Percentiles rank a stretch among this genome's conserved stretches.
These are phyloP conservation scores for Pipra filicauda DNA, from an alignment of 2,113 vertebrate species.

Conservation along the genomic window DNA sequence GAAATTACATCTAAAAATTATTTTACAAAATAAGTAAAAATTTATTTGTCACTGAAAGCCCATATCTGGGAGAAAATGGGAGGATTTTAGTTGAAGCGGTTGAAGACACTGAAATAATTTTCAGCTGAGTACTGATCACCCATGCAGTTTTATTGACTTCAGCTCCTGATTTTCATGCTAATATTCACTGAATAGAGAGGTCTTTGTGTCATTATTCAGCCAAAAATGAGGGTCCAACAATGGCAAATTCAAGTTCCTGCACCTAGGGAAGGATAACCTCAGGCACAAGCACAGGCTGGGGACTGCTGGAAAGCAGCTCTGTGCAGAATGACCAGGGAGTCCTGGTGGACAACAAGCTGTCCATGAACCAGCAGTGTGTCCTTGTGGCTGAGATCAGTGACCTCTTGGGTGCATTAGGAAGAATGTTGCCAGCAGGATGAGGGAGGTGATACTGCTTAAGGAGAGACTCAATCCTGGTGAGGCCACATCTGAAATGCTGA, in stretches of 20 bases:
- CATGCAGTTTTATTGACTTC: neutral
- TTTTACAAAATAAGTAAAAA: neutral
- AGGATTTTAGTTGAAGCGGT: neutral
- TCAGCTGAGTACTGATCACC: neutral
- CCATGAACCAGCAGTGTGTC: neutral
- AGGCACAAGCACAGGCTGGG: no score
- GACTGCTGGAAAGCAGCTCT: neutral
- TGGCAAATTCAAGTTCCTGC: neutral
- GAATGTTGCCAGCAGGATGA: neutral
- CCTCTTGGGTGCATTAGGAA: neutral
- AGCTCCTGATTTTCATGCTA: neutral
- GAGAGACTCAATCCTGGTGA: neutral
- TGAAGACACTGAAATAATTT: neutral
- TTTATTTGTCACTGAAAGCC: neutral
- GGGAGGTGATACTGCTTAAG: neutral
- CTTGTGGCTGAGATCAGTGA: neutral
- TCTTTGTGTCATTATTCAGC: neutral
- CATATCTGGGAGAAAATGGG: neutral
- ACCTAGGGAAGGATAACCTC: neutral
- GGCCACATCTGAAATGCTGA: no score
- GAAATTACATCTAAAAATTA: neutral
- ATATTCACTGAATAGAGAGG: neutral
- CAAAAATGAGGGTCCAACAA: neutral
- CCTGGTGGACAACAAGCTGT: neutral
- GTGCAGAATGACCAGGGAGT: neutral